These are phyloP conservation scores for Chaenocephalus aceratus DNA, from an alignment of 2,113 vertebrate genomes.

Conservation along the genomic window DNA sequence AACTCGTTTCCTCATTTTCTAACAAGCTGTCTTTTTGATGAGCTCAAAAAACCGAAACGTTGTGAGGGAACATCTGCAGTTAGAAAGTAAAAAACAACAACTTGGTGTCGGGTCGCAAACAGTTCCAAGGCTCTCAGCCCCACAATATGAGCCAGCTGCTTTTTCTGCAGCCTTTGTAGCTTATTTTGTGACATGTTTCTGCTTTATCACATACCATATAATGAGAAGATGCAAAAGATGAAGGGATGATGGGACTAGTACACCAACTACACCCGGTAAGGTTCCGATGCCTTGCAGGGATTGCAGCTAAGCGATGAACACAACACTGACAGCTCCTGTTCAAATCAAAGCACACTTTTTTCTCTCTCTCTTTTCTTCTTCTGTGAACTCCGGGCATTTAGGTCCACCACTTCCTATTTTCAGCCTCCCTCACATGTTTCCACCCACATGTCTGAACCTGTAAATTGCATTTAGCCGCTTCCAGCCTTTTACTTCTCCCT, in stretches of 20 bases:
- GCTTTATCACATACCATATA: neutral
- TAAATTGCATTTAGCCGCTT: constrained; percentile 48
- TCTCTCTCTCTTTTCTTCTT: neutral
- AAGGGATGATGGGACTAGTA: neutral
- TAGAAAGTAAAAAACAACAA: constrained; percentile 3
- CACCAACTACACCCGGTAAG: constrained; percentile 1
- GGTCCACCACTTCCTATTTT: constrained; percentile 30
- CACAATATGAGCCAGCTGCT: constrained; percentile 47
- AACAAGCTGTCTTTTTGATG: constrained; percentile 31
- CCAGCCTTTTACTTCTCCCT: constrained; percentile 47
- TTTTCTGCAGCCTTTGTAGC: neutral
- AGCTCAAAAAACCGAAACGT: neutral
- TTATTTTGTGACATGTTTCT: neutral
- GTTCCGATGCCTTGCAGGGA: constrained; percentile 9
- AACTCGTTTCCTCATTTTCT: constrained; percentile 17
- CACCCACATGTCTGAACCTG: constrained; percentile 29
- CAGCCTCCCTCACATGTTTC: constrained; percentile 2
- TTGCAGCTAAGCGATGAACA: constrained; percentile 1
- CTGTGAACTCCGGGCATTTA: constrained; percentile 3
- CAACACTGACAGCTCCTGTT: constrained; percentile 20
- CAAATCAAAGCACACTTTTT: constrained; percentile 16
- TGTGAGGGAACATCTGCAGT: constrained; percentile 32
- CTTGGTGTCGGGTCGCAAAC: neutral
- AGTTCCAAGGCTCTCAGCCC: constrained; percentile 4
- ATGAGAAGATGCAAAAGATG: neutral